phyloP scores from a whole-genome alignment of 2,888 invertebrate species.

The Callosobruchus maculatus region DNA sequence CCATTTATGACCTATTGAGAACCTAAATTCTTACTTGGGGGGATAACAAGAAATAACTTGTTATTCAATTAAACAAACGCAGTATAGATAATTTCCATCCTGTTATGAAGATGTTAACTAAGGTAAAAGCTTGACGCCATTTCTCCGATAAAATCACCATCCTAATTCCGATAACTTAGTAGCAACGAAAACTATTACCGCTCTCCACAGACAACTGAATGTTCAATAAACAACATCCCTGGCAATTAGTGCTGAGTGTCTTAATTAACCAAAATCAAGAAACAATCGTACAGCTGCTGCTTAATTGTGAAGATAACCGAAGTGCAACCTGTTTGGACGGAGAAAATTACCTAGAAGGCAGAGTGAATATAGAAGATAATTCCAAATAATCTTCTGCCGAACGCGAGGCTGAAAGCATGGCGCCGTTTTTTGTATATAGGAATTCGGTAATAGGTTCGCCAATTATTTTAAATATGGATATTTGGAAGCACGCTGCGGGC shows the following conservation, averaged over 20 bases:
- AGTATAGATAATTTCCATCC: not conserved
- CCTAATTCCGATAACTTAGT: not conserved
- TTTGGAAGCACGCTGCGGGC: not conserved
- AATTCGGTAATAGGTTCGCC: not conserved
- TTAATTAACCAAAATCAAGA: not conserved
- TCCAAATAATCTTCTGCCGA: not conserved
- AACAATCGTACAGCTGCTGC: not conserved
- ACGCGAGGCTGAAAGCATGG: not conserved
- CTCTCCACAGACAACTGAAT: not conserved
- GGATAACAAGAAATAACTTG: not conserved
- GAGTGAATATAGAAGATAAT: not conserved
- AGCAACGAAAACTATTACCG: not conserved
- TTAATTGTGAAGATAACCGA: not conserved
- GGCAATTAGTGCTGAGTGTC: not conserved
- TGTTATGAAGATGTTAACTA: not conserved
- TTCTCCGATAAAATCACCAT: not conserved
- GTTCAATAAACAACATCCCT: not conserved
- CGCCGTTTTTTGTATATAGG: not conserved
- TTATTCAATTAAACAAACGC: not conserved
- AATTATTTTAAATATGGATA: not conserved
- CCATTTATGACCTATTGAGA: too few species aligned
- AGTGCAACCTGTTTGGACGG: not conserved
- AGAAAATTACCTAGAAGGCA: not conserved
- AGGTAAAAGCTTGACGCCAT: not conserved
- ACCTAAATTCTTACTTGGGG: too few species aligned